phyloP scores from a whole-genome alignment of 30 jellyfish, hydroid and myxozoan genomes.

The Cassiopea andromeda region DNA sequence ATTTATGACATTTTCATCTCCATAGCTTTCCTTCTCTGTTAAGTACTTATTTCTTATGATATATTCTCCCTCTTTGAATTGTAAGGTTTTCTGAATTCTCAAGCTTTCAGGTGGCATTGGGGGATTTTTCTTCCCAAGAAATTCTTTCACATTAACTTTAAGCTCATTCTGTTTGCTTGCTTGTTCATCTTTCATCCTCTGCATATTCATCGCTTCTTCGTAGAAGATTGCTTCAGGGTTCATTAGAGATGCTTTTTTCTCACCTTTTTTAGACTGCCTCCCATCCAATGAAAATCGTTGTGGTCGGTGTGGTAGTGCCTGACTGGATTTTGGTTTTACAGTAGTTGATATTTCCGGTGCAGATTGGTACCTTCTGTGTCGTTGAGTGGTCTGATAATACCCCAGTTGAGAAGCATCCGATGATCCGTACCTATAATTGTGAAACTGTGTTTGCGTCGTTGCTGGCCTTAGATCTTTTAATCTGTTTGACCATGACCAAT shows the following conservation, averaged over 20 bases:
- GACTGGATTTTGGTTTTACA: constrained; percentile 43
- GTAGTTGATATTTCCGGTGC: constrained; percentile 40
- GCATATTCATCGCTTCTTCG: neutral
- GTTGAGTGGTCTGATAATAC: neutral
- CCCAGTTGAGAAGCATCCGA: neutral
- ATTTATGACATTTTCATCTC: constrained; percentile 19
- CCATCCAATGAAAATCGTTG: constrained; percentile 22
- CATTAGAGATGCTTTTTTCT: neutral
- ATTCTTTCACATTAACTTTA: constrained; percentile 7
- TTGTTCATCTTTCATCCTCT: neutral
- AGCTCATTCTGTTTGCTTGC: neutral
- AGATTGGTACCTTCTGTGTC: constrained; percentile 41
- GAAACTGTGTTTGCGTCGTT: constrained; percentile 15
- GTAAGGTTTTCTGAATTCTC: constrained; percentile 8
- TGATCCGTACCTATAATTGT: constrained; percentile 55
- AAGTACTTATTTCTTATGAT: neutral
- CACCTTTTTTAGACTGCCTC: neutral
- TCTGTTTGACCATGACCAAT: constrained; percentile 37
- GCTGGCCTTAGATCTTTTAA: constrained; percentile 10
- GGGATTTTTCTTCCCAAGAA: constrained; percentile 70
- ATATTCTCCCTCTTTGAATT: neutral
- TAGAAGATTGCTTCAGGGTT: neutral
- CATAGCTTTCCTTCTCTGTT: constrained; percentile 2
- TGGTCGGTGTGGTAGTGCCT: constrained; percentile 31
- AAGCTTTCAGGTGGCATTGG: constrained; percentile 61